phyloP scores from a whole-genome alignment of 2,888 invertebrate genomes.

The Ectemnius lituratus region DNA sequence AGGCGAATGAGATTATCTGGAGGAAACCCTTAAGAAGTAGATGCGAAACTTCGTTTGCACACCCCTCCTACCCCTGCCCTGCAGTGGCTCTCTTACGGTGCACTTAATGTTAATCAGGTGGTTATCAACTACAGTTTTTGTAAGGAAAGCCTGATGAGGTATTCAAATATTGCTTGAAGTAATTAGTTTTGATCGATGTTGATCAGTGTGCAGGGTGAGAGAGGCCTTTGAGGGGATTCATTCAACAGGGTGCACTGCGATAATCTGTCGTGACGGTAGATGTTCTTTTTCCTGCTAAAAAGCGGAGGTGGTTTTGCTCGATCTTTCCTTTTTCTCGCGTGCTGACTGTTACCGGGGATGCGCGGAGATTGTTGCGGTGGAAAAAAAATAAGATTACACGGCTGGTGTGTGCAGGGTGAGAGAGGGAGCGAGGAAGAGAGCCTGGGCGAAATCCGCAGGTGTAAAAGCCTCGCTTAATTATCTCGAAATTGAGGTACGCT shows the following conservation, averaged over 20 bases:
- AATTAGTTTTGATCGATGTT: too few relatives aligned
- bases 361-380: conserved; percentile 53
- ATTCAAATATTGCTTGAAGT: too few relatives aligned
- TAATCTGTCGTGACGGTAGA: conserved; percentile 44
- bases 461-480: conserved; percentile 68
- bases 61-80: conserved; percentile 16
- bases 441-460: conserved; percentile 58
- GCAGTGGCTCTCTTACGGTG: conserved; percentile 29
- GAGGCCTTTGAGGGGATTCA: too few relatives aligned
- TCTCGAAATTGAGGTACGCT: conserved; percentile 70
- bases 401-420: conserved; percentile 51
- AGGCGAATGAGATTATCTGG: conserved; percentile 56
- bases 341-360: conserved; percentile 50
- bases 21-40: conserved; percentile 36
- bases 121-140: not conserved
- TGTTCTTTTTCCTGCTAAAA: conserved; percentile 38
- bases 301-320: conserved; percentile 45
- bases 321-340: conserved; percentile 40
- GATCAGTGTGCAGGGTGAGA: too few relatives aligned
- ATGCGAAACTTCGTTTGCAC: conserved; percentile 27
- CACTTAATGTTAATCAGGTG: not conserved
- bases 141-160: too few relatives aligned
- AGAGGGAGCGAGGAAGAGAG: too few relatives aligned
- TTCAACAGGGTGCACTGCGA: too few relatives aligned
- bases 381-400: conserved; percentile 55